Evolutionary conservation across 2,797 vertebrate genomes (phyloP), one percentile per base, ranked within the genome.

Genomic region (Lagodon rhomboides): DNA sequence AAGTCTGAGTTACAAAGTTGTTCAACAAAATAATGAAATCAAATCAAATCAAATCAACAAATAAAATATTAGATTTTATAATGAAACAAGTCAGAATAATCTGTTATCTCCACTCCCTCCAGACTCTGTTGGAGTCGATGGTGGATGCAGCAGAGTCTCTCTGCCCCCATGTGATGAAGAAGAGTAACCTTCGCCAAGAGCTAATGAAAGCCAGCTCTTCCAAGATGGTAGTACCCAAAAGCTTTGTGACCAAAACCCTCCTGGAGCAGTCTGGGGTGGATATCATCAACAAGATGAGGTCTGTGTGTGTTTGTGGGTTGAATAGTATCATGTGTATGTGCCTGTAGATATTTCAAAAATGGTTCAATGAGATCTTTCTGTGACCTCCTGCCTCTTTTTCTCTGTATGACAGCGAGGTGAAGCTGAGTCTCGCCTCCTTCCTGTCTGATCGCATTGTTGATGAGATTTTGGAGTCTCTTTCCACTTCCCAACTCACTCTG

Each of bases 251-350:
- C 88, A 97, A 97, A 87, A 98, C 97, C 30, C 96, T 99, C 25
- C 90, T 99, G 89, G 97, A 99, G 92, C 98, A 99, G 84, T 98
- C 98, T 69, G 98, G 98, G 58, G 94, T 98, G 43, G 98, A 99
- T 90, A 99, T 99, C 75, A 96, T 98, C 89, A 99, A 99, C 92
- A 99, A 99, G 95, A 99, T 99, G 85, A 99, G 98, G 98, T 97
- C 41, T 62, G 79, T 61, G 61, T 61, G 54, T 63, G 3, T 53
- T 10, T 53, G 50, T 49, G 11, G 12, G 12, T 50, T 13, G 20
- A 25, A 15, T 8, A 13, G 34, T 13, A 0, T 54, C 15, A 4
- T 27, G 2, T 30, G 18, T 11, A n/a, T 54, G 18, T n/a, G 20
- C 7, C 38, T 25, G 7, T 30, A 4, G 20, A 60, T 7, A 34